A percentile compares a stretch with the other conserved stretches of the same genome.
phyloP scores from a whole-genome alignment of 1,140 invertebrate genomes.

The Lycorma delicatula region DNA sequence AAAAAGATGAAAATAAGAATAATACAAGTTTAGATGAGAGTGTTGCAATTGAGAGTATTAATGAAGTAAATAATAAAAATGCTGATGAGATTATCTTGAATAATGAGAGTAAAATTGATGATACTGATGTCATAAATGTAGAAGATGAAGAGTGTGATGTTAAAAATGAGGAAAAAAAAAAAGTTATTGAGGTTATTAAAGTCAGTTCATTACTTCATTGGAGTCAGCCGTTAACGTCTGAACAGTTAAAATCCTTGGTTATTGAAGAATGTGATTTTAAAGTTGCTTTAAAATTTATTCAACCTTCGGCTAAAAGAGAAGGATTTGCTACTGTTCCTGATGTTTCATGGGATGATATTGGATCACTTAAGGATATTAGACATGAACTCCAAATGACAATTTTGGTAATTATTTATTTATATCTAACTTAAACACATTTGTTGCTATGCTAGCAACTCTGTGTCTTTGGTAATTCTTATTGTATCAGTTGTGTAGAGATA shows the following conservation, averaged over 20 bases:
- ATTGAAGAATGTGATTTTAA: constrained; percentile 69
- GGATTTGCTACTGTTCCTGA: constrained; percentile 96
- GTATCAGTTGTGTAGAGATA: too few species aligned
- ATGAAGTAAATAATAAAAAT: too few species aligned
- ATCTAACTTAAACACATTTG: too few species aligned
- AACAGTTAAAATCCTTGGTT: constrained; percentile 50
- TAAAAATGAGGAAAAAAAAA: neutral
- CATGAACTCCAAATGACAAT: constrained; percentile 86
- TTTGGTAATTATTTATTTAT: constrained; percentile 49
- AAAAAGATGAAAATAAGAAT: too few species aligned
- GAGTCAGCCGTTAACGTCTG: constrained; percentile 35
- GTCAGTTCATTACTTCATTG: constrained; percentile 1
- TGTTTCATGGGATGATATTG: constrained; percentile 95
- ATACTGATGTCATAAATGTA: too few species aligned
- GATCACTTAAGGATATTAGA: constrained; percentile 79
- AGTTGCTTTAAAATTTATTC: constrained; percentile 68
- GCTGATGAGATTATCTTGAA: too few species aligned
- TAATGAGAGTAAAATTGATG: too few species aligned
- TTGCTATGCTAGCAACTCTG: too few species aligned
- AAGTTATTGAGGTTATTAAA: neutral
- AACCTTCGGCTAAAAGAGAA: constrained; percentile 92
- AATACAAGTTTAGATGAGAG: too few species aligned
- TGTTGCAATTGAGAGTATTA: too few species aligned
- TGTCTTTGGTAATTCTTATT: too few species aligned
- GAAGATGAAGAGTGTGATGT: neutral